Evolutionary conservation across 2,888 invertebrate species (phyloP).

Genomic region (Agrochola litura): DNA sequence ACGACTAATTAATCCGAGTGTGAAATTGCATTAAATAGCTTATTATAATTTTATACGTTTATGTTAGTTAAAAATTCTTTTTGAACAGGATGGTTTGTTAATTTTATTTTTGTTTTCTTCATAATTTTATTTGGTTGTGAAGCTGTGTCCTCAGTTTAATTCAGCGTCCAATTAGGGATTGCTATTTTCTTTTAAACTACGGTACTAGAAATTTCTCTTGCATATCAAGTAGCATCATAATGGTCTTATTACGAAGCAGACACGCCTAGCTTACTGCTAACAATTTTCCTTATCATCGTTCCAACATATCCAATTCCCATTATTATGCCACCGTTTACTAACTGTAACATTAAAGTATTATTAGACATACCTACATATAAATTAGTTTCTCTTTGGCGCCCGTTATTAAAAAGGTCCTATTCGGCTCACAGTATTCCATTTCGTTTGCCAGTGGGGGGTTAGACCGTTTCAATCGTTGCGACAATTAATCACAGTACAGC

Average conservation of each 20-base stretch:
- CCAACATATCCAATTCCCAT: slow-evolving; percentile 45
- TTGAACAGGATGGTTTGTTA: slow-evolving; percentile 21
- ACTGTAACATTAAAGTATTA: slow-evolving; percentile 71
- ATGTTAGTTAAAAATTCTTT: slow-evolving; percentile 19
- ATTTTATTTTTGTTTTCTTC: slow-evolving; percentile 2
- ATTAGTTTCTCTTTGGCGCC: slow-evolving; percentile 84
- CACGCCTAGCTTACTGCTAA: slow-evolving; percentile 11
- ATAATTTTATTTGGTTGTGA: slow-evolving; percentile 3
- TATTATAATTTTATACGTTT: slow-evolving; percentile 30
- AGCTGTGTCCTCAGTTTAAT: neutral
- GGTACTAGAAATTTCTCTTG: slow-evolving; percentile 5
- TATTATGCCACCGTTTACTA: slow-evolving; percentile 60
- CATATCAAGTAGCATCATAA: slow-evolving; percentile 15
- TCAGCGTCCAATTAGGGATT: slow-evolving; percentile 22
- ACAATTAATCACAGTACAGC: slow-evolving; percentile 90
- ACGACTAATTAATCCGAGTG: slow-evolving; percentile 19
- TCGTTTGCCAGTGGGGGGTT: slow-evolving; percentile 89
- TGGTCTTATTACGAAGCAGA: slow-evolving; percentile 16
- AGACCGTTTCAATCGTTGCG: slow-evolving; percentile 86
- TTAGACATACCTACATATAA: slow-evolving; percentile 75
- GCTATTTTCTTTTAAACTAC: slow-evolving; percentile 2
- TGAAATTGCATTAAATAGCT: slow-evolving; percentile 39
- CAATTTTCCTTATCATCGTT: slow-evolving; percentile 41
- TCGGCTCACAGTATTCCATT: slow-evolving; percentile 87
- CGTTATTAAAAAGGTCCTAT: slow-evolving; percentile 86